Evolutionary conservation across 2,113 vertebrate species (phyloP), one percentile per base, ranked within the genome.

Genomic region (Prietella phreatophila): DNA sequence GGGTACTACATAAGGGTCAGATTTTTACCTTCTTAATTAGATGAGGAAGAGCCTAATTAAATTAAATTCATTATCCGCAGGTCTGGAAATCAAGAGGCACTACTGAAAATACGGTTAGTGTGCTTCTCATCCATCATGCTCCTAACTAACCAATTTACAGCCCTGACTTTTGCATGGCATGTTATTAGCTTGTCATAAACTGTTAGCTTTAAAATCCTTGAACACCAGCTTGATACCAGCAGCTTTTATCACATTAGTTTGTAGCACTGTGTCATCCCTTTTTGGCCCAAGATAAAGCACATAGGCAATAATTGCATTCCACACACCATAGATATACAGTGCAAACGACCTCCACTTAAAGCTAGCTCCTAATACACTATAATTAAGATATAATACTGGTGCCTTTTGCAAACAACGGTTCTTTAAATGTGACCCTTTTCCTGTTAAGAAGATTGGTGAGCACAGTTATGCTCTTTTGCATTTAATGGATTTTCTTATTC

Each of bases 171-270:
- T 97, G 96, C 96, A 96, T 96, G 95, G 95, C 93, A 95, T 95
- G 93, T 99, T 99, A 99, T 99, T 99, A 97, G 97, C 97, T 99
- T 99, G 98, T 99, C 98, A 99, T 99, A 99, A 99, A 96, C 95
- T 96, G 95, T 99, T 99, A 98, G 97, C 95, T 96, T 95, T 95
- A 96, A 97, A 96, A 95, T 96, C 95, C 95, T 92, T 90, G 95
- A 96, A 95, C 94, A 96, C 94, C 95, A 95, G 93, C 92, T 93
- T 95, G 95, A 97, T 97, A 96, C 96, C 96, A 95, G 96, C 96
- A 96, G 96, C 95, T 97, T 97, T 99, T 99, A 99, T 98, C 98
- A 94, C 96, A 97, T 99, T 99, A 99, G 96, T 95, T 96, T 96
- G 94, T 94, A 94, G 95, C 96, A 95, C 95, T 95, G 96, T 98